Percentiles rank a stretch among this genome's conserved stretches.
phyloP scores from a whole-genome alignment of 2,888 invertebrate species.

The Aromia moschata region DNA sequence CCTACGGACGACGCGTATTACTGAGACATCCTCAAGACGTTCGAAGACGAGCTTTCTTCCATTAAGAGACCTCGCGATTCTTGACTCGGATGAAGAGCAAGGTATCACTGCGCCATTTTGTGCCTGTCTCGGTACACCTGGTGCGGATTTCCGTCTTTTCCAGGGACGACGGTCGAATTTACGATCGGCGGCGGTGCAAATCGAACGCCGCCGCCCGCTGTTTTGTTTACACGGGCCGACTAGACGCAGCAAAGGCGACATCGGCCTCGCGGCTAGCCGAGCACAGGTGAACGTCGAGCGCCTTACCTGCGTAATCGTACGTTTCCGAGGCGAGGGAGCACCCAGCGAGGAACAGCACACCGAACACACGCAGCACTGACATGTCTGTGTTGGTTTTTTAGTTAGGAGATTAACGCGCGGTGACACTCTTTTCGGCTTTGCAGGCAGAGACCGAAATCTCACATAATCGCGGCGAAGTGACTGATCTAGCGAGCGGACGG shows the following conservation, averaged over 20 bases:
- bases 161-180: background rate
- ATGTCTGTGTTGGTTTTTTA: conserved; percentile 43
- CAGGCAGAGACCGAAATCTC: conserved; percentile 40
- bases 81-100: too few species aligned
- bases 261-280: background rate
- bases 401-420: conserved; percentile 37
- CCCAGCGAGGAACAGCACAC: conserved; percentile 45
- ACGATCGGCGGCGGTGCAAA: background rate
- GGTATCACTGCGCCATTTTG: conserved; percentile 41
- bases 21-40: too few species aligned
- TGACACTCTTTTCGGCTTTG: conserved; percentile 41
- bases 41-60: too few species aligned
- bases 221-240: background rate
- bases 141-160: conserved; percentile 11
- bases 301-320: conserved; percentile 48
- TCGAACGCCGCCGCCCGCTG: background rate
- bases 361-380: conserved; percentile 44
- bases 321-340: conserved; percentile 39
- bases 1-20: too few species aligned
- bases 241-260: background rate
- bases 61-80: too few species aligned
- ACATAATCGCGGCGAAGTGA: conserved; percentile 40
- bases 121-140: conserved; percentile 37
- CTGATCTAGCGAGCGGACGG: conserved; percentile 45
- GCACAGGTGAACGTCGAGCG: conserved; percentile 6